These are phyloP conservation scores for Cyanoramphus novaezelandiae DNA, from an alignment of 2,113 vertebrate species.

Conservation along the genomic window DNA sequence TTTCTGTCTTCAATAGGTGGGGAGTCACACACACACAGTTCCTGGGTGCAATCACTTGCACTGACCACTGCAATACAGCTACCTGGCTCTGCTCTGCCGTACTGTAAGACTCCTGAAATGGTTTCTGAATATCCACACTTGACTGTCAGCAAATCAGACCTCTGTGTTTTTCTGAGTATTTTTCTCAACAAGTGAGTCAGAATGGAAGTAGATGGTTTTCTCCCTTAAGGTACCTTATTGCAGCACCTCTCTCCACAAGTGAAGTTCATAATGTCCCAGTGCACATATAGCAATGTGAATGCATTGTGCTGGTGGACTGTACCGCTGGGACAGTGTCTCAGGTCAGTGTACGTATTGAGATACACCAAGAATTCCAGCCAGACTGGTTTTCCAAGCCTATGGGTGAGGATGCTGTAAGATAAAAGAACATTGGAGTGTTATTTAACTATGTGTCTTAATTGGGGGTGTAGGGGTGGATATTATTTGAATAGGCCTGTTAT, in stretches of 20 bases:
- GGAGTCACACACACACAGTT: background rate
- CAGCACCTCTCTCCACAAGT: background rate
- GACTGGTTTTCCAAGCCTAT: background rate
- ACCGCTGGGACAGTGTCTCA: background rate
- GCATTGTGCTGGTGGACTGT: background rate
- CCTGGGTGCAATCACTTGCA: background rate
- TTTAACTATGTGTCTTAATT: background rate
- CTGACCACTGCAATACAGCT: background rate
- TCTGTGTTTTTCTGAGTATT: background rate
- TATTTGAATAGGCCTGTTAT: background rate
- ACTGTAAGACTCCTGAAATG: background rate
- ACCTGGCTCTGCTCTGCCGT: background rate
- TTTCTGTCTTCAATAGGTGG: background rate
- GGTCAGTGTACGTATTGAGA: background rate
- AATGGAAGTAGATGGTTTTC: background rate
- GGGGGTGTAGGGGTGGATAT: background rate
- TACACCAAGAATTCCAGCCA: background rate
- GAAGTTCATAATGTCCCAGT: background rate
- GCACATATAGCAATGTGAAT: rapidly evolving
- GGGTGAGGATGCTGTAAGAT: background rate
- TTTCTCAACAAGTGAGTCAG: background rate
- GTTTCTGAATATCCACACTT: background rate
- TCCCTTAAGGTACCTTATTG: background rate
- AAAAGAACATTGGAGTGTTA: background rate
- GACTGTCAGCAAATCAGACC: background rate